Evolutionary conservation across 1,140 invertebrate species (phyloP), one percentile per base, ranked within the genome.

Genomic region (Procambarus virginalis): DNA sequence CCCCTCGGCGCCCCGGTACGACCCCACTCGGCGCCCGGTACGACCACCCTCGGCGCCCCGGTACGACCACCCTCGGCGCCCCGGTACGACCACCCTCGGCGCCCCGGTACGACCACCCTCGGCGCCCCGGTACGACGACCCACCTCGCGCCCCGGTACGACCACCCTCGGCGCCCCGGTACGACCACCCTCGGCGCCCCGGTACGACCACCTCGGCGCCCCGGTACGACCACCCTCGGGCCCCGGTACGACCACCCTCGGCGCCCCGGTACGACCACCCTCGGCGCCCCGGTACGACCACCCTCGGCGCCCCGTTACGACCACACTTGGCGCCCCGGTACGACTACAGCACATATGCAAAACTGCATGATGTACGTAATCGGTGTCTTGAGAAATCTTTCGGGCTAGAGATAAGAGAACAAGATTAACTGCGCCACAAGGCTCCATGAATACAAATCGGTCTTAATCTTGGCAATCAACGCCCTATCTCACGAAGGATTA

Each of bases 401-500:
- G 2, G 17, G 60, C 60, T 34, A 64, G 60, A 64, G 12, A 64
- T 64, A 64, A 17, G 60, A 20, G 22, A 73, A 73, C 68, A 22
- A 73, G 68, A 73, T 73, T 34, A 73, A 73, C 22, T 73, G n/a
- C 68, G 22, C 68, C n/a, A 55, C 46, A 49, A 55, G 76, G 45
- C 14, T 48, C 17, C 46, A 78, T 48, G 76, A 14, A 78, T 48
- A 78, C 46, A 78, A 55, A 78, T 82, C 58, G 58, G 34, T 68
- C 58, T 82, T 82, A 82, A 82, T 82, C 58, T 68, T 55, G 51
- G 58, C 70, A 82, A 82, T 82, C 68, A 60, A 82, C 80, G 58
- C 58, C 80, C 80, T 73, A 73, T 73, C 68, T 22, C 68, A 73
- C 2, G n/a, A 22, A 73, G 68, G 68, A 34, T n/a, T n/a, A 34